Evolutionary conservation across 2,888 invertebrate species (phyloP).

Genomic region (Pseudococcus viburni): DNA sequence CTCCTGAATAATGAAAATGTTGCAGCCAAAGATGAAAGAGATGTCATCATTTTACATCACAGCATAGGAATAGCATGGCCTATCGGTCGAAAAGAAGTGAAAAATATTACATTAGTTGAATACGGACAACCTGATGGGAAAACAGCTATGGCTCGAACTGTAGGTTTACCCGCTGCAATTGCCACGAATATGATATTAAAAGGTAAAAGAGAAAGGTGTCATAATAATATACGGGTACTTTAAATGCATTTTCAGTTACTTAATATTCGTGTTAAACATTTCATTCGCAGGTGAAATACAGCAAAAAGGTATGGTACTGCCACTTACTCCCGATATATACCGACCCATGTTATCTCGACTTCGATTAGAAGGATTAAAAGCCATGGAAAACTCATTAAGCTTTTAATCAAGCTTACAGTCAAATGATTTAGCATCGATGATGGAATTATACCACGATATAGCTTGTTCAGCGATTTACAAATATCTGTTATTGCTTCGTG

Average conservation of each 20-base stretch:
- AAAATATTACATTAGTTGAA: slow-evolving; percentile 89
- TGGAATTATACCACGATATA: neutral
- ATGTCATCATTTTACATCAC: slow-evolving; percentile 94
- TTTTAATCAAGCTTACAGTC: slow-evolving; percentile 64
- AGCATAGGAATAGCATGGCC: slow-evolving; percentile 94
- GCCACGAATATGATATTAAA: slow-evolving; percentile 98
- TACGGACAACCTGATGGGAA: slow-evolving; percentile 87
- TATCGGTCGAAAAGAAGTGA: slow-evolving; percentile 84
- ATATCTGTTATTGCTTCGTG: neutral
- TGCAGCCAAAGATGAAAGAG: slow-evolving; percentile 84
- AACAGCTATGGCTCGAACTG: slow-evolving; percentile 96
- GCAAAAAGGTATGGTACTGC: slow-evolving; percentile 91
- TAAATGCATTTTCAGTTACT: neutral
- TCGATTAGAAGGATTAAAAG: slow-evolving; percentile 85
- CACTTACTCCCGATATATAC: slow-evolving; percentile 93
- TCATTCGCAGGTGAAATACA: slow-evolving; percentile 89
- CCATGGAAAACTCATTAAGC: slow-evolving; percentile 78
- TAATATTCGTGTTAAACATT: neutral
- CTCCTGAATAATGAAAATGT: slow-evolving; percentile 68
- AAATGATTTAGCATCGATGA: neutral
- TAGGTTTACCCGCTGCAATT: slow-evolving; percentile 94
- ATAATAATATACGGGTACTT: neutral
- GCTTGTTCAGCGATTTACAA: neutral
- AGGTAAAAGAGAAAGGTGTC: slow-evolving; percentile 74
- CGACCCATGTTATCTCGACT: slow-evolving; percentile 91